These are phyloP conservation scores for Procavia capensis DNA, from an alignment of 2,113 vertebrate species.

Conservation along the genomic window DNA sequence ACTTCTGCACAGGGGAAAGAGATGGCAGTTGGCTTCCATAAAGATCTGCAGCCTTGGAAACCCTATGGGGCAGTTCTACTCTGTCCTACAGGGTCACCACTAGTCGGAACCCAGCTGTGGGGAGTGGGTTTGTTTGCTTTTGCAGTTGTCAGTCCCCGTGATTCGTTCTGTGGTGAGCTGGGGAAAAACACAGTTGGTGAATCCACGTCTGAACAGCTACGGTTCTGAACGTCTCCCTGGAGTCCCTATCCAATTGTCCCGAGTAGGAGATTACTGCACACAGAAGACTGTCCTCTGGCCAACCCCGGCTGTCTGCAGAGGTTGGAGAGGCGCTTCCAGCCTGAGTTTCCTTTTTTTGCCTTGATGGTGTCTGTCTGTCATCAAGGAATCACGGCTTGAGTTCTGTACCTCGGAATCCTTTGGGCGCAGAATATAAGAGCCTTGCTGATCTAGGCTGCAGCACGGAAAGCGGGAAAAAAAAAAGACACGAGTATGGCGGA, in stretches of 20 bases:
- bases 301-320: conserved; percentile 95
- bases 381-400: conserved; percentile 89
- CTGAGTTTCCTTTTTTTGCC: conserved; percentile 98
- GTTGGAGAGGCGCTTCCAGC: conserved; percentile 93
- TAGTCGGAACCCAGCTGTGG: no score
- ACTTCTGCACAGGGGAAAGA: no score
- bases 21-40: no score
- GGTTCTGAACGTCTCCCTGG: conserved; percentile 85
- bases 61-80: no score
- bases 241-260: conserved; percentile 87
- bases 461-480: conserved; percentile 41
- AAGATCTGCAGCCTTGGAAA: no score
- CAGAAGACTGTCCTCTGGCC: conserved; percentile 84
- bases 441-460: conserved; percentile 89
- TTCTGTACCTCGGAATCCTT: conserved; percentile 93
- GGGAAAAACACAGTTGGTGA: conserved; percentile 90
- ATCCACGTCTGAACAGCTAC: conserved; percentile 88
- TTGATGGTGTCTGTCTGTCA: conserved; percentile 92
- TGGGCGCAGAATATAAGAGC: conserved; percentile 92
- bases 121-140: no score
- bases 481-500: not conserved
- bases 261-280: conserved; percentile 87
- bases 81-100: no score
- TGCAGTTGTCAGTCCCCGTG: conserved; percentile 88
- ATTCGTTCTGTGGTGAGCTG: conserved; percentile 90